A percentile compares a stretch with the other conserved stretches of the same genome.
These are phyloP conservation scores for Mesembrinibis cayennensis DNA, from an alignment of 2,113 vertebrate genomes.

Conservation along the genomic window DNA sequence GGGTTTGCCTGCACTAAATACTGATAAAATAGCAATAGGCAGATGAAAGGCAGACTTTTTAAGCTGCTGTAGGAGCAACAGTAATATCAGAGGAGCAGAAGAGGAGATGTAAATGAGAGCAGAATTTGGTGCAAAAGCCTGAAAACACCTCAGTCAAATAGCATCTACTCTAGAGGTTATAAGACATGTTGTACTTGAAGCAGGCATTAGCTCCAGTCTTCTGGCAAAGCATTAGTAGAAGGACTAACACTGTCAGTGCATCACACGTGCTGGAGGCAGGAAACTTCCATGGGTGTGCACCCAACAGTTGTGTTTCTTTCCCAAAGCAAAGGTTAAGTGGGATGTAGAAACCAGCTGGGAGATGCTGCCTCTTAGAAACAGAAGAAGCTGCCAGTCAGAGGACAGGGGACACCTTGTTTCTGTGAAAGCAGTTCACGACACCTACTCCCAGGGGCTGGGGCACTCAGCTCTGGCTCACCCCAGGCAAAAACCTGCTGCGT, in stretches of 20 bases:
- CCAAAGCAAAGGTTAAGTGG: not conserved
- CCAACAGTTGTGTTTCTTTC: not conserved
- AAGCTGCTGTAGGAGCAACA: not conserved
- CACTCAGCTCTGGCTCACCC: not conserved
- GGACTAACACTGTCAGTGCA: not conserved
- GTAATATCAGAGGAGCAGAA: not conserved
- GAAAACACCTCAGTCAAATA: not conserved
- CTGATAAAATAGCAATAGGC: not conserved
- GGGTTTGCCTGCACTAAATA: not conserved
- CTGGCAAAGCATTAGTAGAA: not conserved
- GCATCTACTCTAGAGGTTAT: not conserved
- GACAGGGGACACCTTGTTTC: not conserved
- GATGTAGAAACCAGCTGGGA: not conserved
- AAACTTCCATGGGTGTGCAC: not conserved
- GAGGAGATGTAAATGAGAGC: not conserved
- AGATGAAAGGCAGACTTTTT: not conserved
- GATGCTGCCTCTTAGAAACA: not conserved
- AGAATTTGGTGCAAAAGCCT: not conserved
- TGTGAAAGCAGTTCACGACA: not conserved
- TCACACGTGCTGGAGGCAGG: not conserved
- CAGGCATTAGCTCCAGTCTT: not conserved
- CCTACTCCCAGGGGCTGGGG: not conserved
- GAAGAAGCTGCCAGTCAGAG: not conserved
- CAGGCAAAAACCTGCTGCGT: accelerated
- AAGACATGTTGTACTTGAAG: not conserved